These are phyloP conservation scores for Magallana angulata DNA, from an alignment of 1,140 invertebrate genomes.

Conservation along the genomic window DNA sequence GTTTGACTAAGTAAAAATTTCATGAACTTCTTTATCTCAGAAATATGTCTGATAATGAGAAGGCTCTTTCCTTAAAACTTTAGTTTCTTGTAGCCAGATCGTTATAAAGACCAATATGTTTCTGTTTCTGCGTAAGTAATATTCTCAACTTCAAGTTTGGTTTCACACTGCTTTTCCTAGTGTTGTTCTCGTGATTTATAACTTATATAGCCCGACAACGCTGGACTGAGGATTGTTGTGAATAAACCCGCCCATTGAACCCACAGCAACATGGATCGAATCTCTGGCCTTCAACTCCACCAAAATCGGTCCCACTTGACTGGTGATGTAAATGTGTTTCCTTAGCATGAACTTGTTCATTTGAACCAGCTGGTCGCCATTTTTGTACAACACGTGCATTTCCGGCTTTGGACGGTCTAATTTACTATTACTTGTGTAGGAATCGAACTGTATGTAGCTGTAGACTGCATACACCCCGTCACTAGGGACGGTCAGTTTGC, in stretches of 20 bases:
- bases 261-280: not conserved
- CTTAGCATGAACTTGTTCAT: conserved; percentile 39
- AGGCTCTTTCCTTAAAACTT: too few relatives aligned
- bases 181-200: not conserved
- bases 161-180: too few relatives aligned
- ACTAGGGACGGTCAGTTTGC: not conserved
- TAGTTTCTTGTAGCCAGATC: too few relatives aligned
- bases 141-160: too few relatives aligned
- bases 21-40: too few relatives aligned
- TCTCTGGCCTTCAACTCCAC: conserved; percentile 6
- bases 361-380: not conserved
- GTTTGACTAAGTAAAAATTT: too few relatives aligned
- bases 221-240: not conserved
- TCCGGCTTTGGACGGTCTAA: not conserved
- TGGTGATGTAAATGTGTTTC: not conserved
- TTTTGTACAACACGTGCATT: not conserved
- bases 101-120: too few relatives aligned
- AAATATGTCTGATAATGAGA: too few relatives aligned
- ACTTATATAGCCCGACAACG: not conserved
- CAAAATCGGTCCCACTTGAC: conserved; percentile 20
- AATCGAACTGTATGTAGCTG: conserved; percentile 28
- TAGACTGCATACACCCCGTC: conserved; percentile 19
- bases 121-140: too few relatives aligned
- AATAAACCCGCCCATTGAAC: not conserved
- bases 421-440: not conserved